Base-by-base conservation (phyloP, 2,888 invertebrate species). In the Epicampocera succincta region DNA sequence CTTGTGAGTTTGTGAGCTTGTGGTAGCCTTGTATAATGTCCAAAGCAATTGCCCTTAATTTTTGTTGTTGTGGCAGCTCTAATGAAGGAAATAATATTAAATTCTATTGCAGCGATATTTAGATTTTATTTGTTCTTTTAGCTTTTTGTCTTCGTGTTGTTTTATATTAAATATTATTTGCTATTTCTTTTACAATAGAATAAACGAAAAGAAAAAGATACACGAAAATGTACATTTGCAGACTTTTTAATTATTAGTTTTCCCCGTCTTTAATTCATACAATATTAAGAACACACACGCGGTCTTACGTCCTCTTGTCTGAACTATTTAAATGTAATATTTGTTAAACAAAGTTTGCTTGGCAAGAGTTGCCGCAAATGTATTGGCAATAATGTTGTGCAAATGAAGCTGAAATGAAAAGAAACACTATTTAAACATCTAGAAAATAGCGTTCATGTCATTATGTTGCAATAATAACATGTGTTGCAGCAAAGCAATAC, bases 41-140 rank as follows among this genome's bases (percentile, higher is more conserved):
- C 54, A 78, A 75, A 72, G 82, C 78, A 82, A 82, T 82, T 82
- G 78, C 78, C 54, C 50, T 82, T 46, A 82, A 71, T 78, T 78
- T 54, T 46, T 54, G 42, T 68, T 75, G 13, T 50, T 40, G 63
- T 61, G 17, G 15, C 52, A 52, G 50, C 11, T 56, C 12, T 5
- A 33, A 33, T 15, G 56, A 33, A 56, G 52, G 12, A 13, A 66
- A 65, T n/a, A 61, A 44, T 1, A n/a, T 75, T 40, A 44, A 66
- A 52, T 71, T 75, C 65, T 71, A 71, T 60, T 60, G 76, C 72
- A 48, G 66, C 66, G 76, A 61, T 72, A 72, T 80, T 80, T 71
- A 60, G 61, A 76, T 72, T 80, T 60, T 56, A 61, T 80, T 72
- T 80, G 60, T 68, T 65, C 29, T 60, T 17, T 11, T 8, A 46